A percentile compares a stretch with the other conserved stretches of the same genome.
Evolutionary conservation across 2,113 vertebrate genomes (phyloP).

Genomic region (Hippocampus zosterae): DNA sequence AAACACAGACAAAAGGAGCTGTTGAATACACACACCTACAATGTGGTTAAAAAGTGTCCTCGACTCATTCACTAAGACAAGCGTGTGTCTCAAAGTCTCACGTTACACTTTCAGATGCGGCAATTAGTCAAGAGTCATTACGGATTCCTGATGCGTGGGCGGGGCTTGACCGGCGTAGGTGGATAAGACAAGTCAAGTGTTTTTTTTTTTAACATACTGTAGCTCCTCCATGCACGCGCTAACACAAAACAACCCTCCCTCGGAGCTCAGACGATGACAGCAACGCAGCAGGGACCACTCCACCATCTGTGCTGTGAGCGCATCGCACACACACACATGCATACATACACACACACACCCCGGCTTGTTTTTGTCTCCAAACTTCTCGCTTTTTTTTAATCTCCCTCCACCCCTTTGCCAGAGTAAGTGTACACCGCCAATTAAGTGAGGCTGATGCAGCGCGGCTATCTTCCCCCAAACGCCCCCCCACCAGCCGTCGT

Average conservation of each 20-base stretch:
- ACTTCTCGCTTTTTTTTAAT: conserved; percentile 19
- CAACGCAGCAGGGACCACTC: conserved; percentile 68
- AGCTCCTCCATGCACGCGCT: conserved; percentile 28
- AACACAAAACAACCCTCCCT: conserved; percentile 35
- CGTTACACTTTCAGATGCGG: conserved; percentile 23
- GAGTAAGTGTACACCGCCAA: conserved; percentile 58
- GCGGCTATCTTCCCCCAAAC: background rate
- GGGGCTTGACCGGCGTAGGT: conserved; percentile 33
- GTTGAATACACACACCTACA: conserved; percentile 27
- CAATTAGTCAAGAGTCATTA: conserved; percentile 33
- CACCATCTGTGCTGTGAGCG: conserved; percentile 73
- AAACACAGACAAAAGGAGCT: conserved; percentile 48
- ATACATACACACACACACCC: conserved; percentile 11
- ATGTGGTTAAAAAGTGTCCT: too few relatives aligned
- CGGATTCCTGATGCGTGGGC: conserved; percentile 26
- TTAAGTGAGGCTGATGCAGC: conserved; percentile 53
- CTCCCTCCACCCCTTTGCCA: conserved; percentile 31
- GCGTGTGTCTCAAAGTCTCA: conserved; percentile 14
- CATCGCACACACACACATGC: conserved; percentile 43
- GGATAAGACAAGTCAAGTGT: conserved; percentile 49
- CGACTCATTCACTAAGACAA: too few relatives aligned
- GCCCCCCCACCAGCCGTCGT: conserved; percentile 21
- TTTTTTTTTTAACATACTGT: conserved; percentile 42
- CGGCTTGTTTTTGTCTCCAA: conserved; percentile 12
- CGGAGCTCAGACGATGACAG: conserved; percentile 63